Base-by-base conservation (phyloP, 2,888 invertebrate genomes). In the Tridacna crocea region DNA sequence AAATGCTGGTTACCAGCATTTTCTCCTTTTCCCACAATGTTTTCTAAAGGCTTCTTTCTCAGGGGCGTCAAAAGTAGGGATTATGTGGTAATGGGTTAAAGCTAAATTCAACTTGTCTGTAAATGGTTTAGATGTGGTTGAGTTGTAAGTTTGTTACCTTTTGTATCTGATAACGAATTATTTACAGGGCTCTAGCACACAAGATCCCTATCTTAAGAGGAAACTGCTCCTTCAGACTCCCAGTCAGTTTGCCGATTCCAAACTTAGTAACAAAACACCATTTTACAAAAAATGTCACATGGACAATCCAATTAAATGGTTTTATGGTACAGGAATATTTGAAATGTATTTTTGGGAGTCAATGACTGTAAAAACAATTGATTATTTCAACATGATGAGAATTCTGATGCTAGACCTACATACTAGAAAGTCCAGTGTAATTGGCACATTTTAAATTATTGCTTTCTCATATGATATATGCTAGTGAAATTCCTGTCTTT, bases 241-340 rank as follows among this genome's bases (percentile, higher is more conserved):
- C 36, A 51, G 17, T 70, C 70, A 70, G 70, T 70, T 70, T 70
- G 70, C 70, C 70, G 70, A 70, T 70, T 70, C 70, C 70, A 70
- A 70, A 70, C 70, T 47, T 70, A 13, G 48, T 26, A 22, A 22
- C 22, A 51, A 24, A 70, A 24, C 70, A 70, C 51, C 70, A 47
- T 47, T 36, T 51, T 22, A 12, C 11, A 48, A 51, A 51, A 70
- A 70, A 51, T 70, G 70, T 70, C 70, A 70, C 51, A 22, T 24
- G 19, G 11, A 55, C 4, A 61, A 22, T 61, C 61, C 22, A 22
- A 61, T 22, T 22, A n/a, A 61, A 61, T 61, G 61, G 22, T 61
- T 24, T 22, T 22, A 61, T 61, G 61, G 61, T 22, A 24, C 24
- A 61, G 26, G 26, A 4, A 61, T 22, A 61, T 24, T 24, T 61